phyloP scores from a whole-genome alignment of 2,797 vertebrate genomes.

The Eleutherodactylus coqui region DNA sequence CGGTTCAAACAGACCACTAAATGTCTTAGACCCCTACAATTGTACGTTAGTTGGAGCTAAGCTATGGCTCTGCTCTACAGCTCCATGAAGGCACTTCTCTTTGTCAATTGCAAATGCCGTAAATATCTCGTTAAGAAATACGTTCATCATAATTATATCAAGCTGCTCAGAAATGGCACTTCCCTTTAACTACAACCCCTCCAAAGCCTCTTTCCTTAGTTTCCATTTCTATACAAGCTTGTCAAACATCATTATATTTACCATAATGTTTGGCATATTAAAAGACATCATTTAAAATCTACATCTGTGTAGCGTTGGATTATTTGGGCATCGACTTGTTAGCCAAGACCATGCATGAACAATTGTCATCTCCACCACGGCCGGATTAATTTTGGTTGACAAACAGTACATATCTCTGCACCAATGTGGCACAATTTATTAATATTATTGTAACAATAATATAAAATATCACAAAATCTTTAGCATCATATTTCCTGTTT shows the following conservation, averaged over 20 bases:
- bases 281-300: neutral
- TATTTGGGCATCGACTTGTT: conserved; percentile 11
- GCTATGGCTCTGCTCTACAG: neutral
- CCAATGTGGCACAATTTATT: conserved; percentile 40
- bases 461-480: conserved; percentile 49
- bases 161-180: neutral
- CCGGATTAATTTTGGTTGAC: conserved; percentile 16
- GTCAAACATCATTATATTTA: conserved; percentile 13
- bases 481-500: conserved; percentile 61
- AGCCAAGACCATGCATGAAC: conserved; percentile 5
- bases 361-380: neutral
- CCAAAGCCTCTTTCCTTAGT: neutral
- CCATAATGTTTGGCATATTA: conserved; percentile 14
- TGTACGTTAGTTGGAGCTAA: neutral
- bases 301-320: conserved; percentile 3
- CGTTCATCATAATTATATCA: neutral
- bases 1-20: too few relatives aligned
- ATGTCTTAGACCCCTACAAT: too few relatives aligned
- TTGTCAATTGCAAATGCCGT: neutral
- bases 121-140: neutral
- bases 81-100: neutral
- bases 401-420: neutral
- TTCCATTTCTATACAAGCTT: neutral
- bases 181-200: neutral
- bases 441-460: conserved; percentile 59